These are phyloP conservation scores for Crenuchus spilurus DNA, from an alignment of 2,797 vertebrate species.

Conservation along the genomic window DNA sequence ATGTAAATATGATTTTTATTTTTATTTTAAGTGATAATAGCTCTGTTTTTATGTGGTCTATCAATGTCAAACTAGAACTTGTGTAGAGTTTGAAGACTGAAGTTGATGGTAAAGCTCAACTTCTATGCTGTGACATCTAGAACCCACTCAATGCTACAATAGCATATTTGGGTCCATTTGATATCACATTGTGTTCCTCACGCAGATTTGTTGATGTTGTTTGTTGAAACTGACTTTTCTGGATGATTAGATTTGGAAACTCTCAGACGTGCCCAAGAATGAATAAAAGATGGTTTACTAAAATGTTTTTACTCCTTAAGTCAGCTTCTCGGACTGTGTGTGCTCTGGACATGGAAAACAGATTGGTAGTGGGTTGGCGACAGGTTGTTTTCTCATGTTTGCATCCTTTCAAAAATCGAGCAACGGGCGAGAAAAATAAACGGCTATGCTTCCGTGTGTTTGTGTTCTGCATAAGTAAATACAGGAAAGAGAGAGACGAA, in stretches of 20 bases:
- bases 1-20: too few species aligned
- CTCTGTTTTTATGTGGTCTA: too few species aligned
- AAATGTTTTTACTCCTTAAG: background rate
- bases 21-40: too few species aligned
- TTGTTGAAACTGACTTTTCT: background rate
- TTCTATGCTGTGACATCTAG: too few species aligned
- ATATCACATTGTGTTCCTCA: too few species aligned
- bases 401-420: constrained; percentile 5
- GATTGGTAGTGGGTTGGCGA: background rate
- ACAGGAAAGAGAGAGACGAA: background rate
- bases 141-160: too few species aligned
- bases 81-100: too few species aligned
- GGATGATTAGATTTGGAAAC: background rate
- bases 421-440: background rate
- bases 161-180: too few species aligned
- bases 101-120: too few species aligned
- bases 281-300: background rate
- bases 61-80: too few species aligned
- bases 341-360: background rate
- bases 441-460: background rate
- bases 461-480: background rate
- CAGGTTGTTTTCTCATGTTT: constrained; percentile 4
- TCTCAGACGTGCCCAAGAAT: background rate
- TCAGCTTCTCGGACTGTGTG: background rate
- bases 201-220: background rate